These are phyloP conservation scores for Drosophila micromelanica DNA, from an alignment of 1,140 invertebrate species.

Conservation along the genomic window DNA sequence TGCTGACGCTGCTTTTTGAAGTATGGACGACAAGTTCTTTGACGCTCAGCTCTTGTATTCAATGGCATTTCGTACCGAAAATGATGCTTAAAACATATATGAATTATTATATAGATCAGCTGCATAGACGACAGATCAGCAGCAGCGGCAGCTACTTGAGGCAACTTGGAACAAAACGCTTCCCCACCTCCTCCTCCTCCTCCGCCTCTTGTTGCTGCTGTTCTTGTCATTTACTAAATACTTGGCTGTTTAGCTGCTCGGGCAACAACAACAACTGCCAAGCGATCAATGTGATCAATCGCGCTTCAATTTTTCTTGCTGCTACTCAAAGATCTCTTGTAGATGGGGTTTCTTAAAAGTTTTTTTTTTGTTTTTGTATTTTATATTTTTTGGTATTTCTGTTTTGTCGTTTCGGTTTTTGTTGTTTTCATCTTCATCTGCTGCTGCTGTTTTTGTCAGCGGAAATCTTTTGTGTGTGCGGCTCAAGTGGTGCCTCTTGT, in stretches of 20 bases:
- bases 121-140: constrained; percentile 57
- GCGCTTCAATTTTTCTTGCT: constrained; percentile 76
- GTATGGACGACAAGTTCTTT: constrained; percentile 64
- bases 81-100: constrained; percentile 67
- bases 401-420: constrained; percentile 41
- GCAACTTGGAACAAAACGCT: constrained; percentile 15
- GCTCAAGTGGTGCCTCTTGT: constrained; percentile 60
- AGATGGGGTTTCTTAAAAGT: constrained; percentile 22
- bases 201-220: background rate
- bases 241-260: constrained; percentile 60
- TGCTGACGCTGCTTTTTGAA: constrained; percentile 73
- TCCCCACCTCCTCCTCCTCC: background rate
- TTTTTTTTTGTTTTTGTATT: constrained; percentile 29
- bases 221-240: constrained; percentile 74
- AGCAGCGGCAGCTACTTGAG: constrained; percentile 66
- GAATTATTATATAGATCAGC: constrained; percentile 80
- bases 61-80: constrained; percentile 43
- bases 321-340: constrained; percentile 45
- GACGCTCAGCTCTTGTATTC: constrained; percentile 50
- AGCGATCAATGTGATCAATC: constrained; percentile 80
- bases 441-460: constrained; percentile 58
- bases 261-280: constrained; percentile 54
- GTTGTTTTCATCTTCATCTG: constrained; percentile 24
- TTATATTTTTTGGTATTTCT: constrained; percentile 33
- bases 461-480: constrained; percentile 73